Evolutionary conservation across 2,113 vertebrate genomes (phyloP).

Genomic region (Neogobius melanostomus): DNA sequence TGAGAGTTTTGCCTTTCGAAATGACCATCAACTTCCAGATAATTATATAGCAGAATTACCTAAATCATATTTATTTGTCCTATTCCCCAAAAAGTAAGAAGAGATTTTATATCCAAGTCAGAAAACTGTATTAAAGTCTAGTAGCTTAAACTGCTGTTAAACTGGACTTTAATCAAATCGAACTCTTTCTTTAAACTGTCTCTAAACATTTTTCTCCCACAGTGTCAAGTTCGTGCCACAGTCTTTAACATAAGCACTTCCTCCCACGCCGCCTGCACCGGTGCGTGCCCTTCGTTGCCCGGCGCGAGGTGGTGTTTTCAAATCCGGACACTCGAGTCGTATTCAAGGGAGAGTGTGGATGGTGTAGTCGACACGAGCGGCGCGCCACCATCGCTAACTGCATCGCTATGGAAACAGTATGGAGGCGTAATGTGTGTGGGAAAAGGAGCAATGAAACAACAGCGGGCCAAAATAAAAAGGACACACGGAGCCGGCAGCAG

Average conservation of each 20-base stretch:
- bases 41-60: too few species aligned
- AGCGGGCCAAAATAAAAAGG: slow-evolving; percentile 52
- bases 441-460: slow-evolving; percentile 62
- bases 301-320: slow-evolving; percentile 62
- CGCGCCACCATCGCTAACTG: slow-evolving; percentile 57
- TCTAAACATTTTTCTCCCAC: neutral
- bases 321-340: slow-evolving; percentile 67
- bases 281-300: slow-evolving; percentile 58
- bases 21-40: too few species aligned
- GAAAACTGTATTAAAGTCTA: too few species aligned
- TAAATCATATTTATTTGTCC: too few species aligned
- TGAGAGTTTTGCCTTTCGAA: too few species aligned
- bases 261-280: slow-evolving; percentile 53
- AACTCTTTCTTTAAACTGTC: neutral
- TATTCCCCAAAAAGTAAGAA: too few species aligned
- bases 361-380: slow-evolving; percentile 48
- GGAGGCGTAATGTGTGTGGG: slow-evolving; percentile 69
- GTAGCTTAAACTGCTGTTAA: too few species aligned
- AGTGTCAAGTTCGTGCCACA: slow-evolving; percentile 23
- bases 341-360: slow-evolving; percentile 45
- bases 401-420: slow-evolving; percentile 74
- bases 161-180: neutral
- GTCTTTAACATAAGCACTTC: slow-evolving; percentile 43
- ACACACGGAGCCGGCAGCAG: slow-evolving; percentile 61
- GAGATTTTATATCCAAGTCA: too few species aligned